Conservation (phyloP, 2,113 vertebrate genomes). For the Hypomesus transpacificus region DNA sequence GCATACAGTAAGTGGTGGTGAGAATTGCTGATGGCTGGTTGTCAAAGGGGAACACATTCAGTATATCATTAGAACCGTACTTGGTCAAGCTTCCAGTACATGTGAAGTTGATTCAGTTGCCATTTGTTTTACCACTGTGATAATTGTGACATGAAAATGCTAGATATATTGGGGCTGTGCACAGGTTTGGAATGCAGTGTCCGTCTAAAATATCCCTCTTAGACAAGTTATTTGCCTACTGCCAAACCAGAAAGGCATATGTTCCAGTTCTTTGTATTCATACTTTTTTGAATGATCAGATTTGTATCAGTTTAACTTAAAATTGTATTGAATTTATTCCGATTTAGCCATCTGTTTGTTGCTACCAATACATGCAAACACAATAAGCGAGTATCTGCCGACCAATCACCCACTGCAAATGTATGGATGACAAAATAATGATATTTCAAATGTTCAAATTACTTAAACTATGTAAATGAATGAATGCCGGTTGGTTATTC, state of each 20-base stretch:
- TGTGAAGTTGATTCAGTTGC: constrained; percentile 5
- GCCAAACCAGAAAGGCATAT: constrained; percentile 33
- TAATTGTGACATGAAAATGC: constrained; percentile 12
- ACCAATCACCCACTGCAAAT: too few relatives aligned
- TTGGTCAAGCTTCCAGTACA: background rate
- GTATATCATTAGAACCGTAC: background rate
- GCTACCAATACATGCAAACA: background rate
- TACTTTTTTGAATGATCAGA: constrained; percentile 18
- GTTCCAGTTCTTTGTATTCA: constrained; percentile 18
- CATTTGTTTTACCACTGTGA: constrained; percentile 5
- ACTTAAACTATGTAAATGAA: too few relatives aligned
- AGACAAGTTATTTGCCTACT: constrained; percentile 21
- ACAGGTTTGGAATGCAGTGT: background rate
- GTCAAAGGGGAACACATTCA: too few relatives aligned
- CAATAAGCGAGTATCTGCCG: background rate
- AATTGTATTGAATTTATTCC: constrained; percentile 2
- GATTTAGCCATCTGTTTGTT: background rate
- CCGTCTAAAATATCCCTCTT: background rate
- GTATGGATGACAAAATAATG: too few relatives aligned
- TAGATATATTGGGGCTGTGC: constrained; percentile 1
- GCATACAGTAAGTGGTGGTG: too few relatives aligned
- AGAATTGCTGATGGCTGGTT: too few relatives aligned
- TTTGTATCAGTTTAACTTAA: constrained; percentile 21
- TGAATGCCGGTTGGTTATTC: too few relatives aligned
- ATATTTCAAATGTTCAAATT: too few relatives aligned